These are phyloP conservation scores for Cecidostiba fungosa DNA, from an alignment of 2,888 invertebrate genomes.

Conservation along the genomic window DNA sequence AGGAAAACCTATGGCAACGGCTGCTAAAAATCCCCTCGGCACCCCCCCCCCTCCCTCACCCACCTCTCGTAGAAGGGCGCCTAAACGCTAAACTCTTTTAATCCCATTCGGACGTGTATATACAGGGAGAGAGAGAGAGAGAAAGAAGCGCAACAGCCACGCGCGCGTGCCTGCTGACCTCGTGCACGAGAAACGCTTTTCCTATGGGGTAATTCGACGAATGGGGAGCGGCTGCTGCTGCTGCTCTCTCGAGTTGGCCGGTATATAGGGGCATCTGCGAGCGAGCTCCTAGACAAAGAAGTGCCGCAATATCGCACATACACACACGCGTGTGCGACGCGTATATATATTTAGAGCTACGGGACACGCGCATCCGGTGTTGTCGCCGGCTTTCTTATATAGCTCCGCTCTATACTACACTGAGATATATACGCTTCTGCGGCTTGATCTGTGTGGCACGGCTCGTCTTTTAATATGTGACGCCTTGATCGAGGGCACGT, in stretches of 20 bases:
- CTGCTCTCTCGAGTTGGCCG: constrained; percentile 33
- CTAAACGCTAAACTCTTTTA: constrained; percentile 63
- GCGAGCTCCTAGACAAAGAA: constrained; percentile 56
- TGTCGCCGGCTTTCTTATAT: background rate
- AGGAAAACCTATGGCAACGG: constrained; percentile 57
- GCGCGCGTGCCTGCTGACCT: constrained; percentile 41
- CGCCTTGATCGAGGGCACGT: no score
- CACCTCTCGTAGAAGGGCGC: background rate
- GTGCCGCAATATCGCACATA: constrained; percentile 16
- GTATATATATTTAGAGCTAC: constrained; percentile 1
- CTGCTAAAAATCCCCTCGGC: constrained; percentile 59
- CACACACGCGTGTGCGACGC: background rate
- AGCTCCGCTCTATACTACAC: background rate
- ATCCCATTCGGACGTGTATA: constrained; percentile 44
- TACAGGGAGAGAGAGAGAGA: constrained; percentile 28
- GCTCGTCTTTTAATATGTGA: background rate
- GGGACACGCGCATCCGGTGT: background rate
- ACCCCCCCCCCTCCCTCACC: background rate
- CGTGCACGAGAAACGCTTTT: constrained; percentile 10
- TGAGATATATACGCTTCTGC: background rate
- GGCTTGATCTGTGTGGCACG: background rate
- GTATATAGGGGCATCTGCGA: constrained; percentile 36
- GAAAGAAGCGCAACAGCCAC: constrained; percentile 45
- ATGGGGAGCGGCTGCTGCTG: background rate
- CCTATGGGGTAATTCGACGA: background rate